Percentiles rank a stretch among this genome's conserved stretches.
phyloP scores from a whole-genome alignment of 1,140 invertebrate species.

The Drosophila aff. region DNA sequence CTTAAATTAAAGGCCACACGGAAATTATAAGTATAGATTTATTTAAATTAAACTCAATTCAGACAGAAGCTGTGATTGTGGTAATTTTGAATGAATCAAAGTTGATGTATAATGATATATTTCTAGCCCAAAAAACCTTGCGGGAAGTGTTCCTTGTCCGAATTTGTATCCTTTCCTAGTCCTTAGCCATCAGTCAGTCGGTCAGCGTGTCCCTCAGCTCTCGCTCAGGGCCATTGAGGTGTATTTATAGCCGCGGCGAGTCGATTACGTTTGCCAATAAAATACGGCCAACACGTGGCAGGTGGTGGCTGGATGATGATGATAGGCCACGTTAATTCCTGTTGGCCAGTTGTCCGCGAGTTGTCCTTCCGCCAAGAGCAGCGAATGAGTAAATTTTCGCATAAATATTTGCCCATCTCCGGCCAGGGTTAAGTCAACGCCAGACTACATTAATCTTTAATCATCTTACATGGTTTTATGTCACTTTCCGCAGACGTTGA shows the following conservation, averaged over 20 bases:
- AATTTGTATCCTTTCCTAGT: constrained; percentile 13
- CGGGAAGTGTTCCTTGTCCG: background rate
- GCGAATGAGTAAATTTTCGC: constrained; percentile 48
- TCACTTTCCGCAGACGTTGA: constrained; percentile 56
- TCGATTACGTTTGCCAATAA: constrained; percentile 39
- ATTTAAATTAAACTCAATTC: constrained; percentile 15
- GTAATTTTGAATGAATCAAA: background rate
- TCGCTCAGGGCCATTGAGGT: constrained; percentile 42
- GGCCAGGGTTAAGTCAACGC: constrained; percentile 20
- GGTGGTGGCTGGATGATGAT: constrained; percentile 1
- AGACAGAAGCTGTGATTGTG: background rate
- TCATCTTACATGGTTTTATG: background rate
- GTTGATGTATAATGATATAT: background rate
- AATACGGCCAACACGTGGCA: constrained; percentile 43
- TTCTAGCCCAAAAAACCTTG: background rate
- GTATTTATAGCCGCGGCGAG: constrained; percentile 62
- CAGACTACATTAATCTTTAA: background rate
- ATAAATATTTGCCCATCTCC: constrained; percentile 56
- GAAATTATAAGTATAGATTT: background rate
- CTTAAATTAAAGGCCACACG: constrained; percentile 7
- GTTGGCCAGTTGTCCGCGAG: constrained; percentile 24
- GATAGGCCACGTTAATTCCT: constrained; percentile 15
- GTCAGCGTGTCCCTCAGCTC: constrained; percentile 22
- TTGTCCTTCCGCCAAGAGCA: constrained; percentile 35
- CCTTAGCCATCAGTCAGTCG: constrained; percentile 1